Evolutionary conservation across 2,888 invertebrate species (phyloP).

Genomic region (Philhelius pedissequus): DNA sequence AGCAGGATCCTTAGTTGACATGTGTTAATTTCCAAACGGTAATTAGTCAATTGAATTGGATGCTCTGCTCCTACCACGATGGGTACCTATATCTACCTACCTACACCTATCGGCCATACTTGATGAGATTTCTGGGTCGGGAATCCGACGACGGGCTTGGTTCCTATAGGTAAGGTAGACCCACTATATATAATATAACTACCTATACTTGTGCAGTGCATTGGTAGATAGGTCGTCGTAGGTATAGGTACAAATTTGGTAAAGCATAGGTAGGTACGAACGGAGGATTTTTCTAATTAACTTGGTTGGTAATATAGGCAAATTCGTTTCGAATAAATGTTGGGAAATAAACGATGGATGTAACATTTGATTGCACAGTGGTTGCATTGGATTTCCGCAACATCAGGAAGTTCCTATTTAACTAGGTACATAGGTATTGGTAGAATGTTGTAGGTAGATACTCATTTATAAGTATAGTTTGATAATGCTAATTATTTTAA

Average conservation of each 20-base stretch:
- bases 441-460: not conserved
- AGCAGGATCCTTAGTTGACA: constrained; percentile 61
- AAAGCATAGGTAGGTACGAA: not conserved
- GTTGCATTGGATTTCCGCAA: constrained; percentile 40
- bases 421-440: not conserved
- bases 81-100: not conserved
- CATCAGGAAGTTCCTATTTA: not conserved
- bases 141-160: constrained; percentile 8
- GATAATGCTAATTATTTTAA: not conserved
- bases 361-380: constrained; percentile 33
- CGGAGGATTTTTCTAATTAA: constrained; percentile 53
- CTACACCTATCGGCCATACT: constrained; percentile 1
- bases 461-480: not conserved
- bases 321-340: constrained; percentile 28
- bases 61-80: constrained; percentile 8
- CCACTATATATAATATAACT: not conserved
- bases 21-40: constrained; percentile 67
- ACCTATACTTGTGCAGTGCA: too few species aligned
- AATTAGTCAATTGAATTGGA: constrained; percentile 67
- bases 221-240: too few species aligned
- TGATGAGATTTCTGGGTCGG: constrained; percentile 42
- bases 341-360: constrained; percentile 15
- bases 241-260: not conserved
- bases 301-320: constrained; percentile 4
- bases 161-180: not conserved